A percentile compares a stretch with the other conserved stretches of the same genome.
These are phyloP conservation scores for Prochilodus magdalenae DNA, from an alignment of 2,113 vertebrate species.

Conservation along the genomic window DNA sequence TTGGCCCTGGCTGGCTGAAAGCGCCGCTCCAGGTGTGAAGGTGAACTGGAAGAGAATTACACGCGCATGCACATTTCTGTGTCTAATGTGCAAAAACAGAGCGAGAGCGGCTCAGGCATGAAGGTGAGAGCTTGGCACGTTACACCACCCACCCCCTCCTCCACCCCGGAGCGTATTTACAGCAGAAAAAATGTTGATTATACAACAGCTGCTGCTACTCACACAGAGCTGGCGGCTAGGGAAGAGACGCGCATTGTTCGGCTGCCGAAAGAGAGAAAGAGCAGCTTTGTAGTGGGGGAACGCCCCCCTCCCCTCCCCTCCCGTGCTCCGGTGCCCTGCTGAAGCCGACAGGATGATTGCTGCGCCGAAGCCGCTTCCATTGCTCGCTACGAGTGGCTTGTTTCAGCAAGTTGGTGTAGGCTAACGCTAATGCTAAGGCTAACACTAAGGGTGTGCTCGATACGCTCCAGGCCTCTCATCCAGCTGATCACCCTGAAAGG, in stretches of 20 bases:
- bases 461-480: too few relatives aligned
- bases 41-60: neutral
- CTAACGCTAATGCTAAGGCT: too few relatives aligned
- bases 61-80: neutral
- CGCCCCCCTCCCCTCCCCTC: neutral
- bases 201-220: slow-evolving; percentile 25
- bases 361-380: slow-evolving; percentile 12
- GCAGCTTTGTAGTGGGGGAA: neutral
- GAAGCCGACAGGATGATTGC: slow-evolving; percentile 34
- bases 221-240: neutral
- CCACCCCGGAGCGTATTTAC: neutral
- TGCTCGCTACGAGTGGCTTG: neutral
- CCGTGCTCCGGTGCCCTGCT: neutral
- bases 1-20: neutral
- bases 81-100: slow-evolving; percentile 22
- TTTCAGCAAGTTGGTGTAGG: neutral
- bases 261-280: neutral
- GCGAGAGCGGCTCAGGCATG: slow-evolving; percentile 8
- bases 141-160: slow-evolving; percentile 1
- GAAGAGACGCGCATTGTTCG: neutral
- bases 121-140: slow-evolving; percentile 15
- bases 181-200: slow-evolving; percentile 29
- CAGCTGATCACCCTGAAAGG: too few relatives aligned
- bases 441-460: too few relatives aligned
- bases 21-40: neutral